Percentiles rank a stretch among this genome's conserved stretches.
Evolutionary conservation across 1,140 invertebrate species (phyloP).

Genomic region (Apocrypta bakeri): DNA sequence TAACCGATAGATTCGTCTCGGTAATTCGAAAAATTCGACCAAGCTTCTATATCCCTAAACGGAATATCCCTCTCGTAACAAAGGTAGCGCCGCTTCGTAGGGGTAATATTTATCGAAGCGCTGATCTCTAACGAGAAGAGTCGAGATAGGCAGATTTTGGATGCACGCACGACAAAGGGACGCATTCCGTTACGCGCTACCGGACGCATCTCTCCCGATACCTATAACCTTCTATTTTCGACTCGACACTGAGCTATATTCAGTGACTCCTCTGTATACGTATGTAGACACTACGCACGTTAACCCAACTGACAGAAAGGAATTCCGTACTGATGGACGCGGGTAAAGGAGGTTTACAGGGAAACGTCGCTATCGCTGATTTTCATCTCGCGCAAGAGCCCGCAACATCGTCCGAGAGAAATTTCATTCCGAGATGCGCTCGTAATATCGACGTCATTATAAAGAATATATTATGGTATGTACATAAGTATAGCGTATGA

Average conservation of each 20-base stretch:
- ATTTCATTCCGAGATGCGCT: background rate
- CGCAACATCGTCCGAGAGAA: background rate
- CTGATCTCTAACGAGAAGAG: background rate
- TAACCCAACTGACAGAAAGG: slow-evolving; percentile 25
- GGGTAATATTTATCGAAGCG: background rate
- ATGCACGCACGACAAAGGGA: background rate
- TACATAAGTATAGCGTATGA: too few species aligned
- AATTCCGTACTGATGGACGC: slow-evolving; percentile 24
- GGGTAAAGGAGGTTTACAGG: background rate
- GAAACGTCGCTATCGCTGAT: background rate
- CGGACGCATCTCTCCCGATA: background rate
- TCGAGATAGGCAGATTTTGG: slow-evolving; percentile 6
- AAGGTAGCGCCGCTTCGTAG: background rate
- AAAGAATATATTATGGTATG: too few species aligned
- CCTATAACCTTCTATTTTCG: background rate
- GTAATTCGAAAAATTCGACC: background rate
- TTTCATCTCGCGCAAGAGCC: background rate
- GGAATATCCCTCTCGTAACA: background rate
- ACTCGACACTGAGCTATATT: too few species aligned
- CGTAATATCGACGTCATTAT: background rate
- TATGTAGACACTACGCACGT: too few species aligned
- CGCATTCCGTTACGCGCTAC: slow-evolving; percentile 3
- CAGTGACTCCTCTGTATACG: too few species aligned
- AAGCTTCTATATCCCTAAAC: too few species aligned
- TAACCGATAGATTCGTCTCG: background rate